Conservation (phyloP, 2,113 vertebrate species). For the Paramormyrops kingsleyae region DNA sequence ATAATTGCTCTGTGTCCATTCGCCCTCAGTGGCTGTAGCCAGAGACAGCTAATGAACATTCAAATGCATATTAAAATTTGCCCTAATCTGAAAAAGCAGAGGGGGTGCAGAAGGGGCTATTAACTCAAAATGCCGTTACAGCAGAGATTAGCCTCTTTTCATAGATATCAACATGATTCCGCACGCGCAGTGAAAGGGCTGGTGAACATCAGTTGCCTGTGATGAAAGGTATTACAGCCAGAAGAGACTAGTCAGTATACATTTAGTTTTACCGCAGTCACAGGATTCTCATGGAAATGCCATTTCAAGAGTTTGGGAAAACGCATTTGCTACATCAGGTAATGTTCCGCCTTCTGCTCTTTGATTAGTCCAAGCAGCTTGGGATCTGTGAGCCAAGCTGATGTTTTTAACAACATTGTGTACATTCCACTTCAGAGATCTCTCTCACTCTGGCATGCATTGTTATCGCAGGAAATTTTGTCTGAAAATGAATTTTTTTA, state of each 20-base stretch:
- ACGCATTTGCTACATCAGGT: background rate
- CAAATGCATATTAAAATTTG: background rate
- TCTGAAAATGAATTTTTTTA: background rate
- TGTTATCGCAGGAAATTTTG: background rate
- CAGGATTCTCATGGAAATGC: background rate
- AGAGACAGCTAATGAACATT: background rate
- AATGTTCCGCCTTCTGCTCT: background rate
- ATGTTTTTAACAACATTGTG: background rate
- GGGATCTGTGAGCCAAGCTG: background rate
- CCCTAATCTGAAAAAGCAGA: background rate
- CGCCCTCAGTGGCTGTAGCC: background rate
- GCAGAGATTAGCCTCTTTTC: background rate
- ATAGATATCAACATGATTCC: background rate
- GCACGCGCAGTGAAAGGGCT: background rate
- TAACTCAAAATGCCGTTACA: background rate
- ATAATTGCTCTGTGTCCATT: background rate
- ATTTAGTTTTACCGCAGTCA: background rate
- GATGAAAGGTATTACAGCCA: background rate
- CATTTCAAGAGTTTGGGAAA: no score
- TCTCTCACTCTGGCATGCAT: background rate
- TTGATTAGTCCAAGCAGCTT: background rate
- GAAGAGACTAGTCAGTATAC: background rate
- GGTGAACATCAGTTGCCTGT: background rate
- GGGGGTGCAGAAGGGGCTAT: background rate
- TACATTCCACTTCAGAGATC: background rate